Percentiles rank a stretch among this genome's conserved stretches.
These are phyloP conservation scores for Alviniconcha strummeri DNA, from an alignment of 2,888 invertebrate genomes.

Conservation along the genomic window DNA sequence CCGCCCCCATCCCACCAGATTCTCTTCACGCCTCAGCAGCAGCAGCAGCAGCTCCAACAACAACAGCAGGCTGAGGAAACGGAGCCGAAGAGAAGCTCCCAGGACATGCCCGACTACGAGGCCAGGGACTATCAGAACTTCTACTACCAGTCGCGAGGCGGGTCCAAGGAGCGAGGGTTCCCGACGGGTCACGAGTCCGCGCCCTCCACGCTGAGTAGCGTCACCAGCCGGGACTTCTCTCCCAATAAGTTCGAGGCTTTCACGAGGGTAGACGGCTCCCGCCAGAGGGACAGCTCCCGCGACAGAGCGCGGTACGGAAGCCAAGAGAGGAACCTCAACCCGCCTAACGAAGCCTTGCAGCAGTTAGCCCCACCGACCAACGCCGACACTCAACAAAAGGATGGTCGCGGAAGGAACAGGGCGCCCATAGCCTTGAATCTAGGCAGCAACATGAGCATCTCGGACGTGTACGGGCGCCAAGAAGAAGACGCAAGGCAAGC, in stretches of 20 bases:
- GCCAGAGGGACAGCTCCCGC: constrained; percentile 6
- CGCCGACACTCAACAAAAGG: constrained; percentile 11
- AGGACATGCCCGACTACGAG: neutral
- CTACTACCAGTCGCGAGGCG: constrained; percentile 24
- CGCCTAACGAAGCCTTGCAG: neutral
- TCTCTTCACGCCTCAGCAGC: constrained; percentile 19
- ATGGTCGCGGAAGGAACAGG: constrained; percentile 38
- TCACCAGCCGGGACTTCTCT: constrained; percentile 37
- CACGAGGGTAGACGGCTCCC: constrained; percentile 15
- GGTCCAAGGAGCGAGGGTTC: constrained; percentile 2
- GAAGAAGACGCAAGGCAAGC: neutral
- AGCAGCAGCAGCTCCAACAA: neutral
- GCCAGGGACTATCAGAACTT: constrained; percentile 33
- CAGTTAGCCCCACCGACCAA: neutral
- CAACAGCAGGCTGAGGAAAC: neutral
- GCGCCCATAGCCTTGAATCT: constrained; percentile 50
- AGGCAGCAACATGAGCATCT: constrained; percentile 55
- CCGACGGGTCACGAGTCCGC: constrained; percentile 34
- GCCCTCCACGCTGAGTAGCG: constrained; percentile 42
- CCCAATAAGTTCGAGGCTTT: constrained; percentile 33
- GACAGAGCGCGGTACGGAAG: neutral
- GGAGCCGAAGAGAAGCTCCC: neutral
- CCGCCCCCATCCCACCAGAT: constrained; percentile 20
- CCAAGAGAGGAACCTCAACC: neutral
- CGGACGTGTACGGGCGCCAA: constrained; percentile 41